Percentiles rank a stretch among this genome's conserved stretches.
phyloP scores from a whole-genome alignment of 2,113 vertebrate genomes.

The Rafetus swinhoei region DNA sequence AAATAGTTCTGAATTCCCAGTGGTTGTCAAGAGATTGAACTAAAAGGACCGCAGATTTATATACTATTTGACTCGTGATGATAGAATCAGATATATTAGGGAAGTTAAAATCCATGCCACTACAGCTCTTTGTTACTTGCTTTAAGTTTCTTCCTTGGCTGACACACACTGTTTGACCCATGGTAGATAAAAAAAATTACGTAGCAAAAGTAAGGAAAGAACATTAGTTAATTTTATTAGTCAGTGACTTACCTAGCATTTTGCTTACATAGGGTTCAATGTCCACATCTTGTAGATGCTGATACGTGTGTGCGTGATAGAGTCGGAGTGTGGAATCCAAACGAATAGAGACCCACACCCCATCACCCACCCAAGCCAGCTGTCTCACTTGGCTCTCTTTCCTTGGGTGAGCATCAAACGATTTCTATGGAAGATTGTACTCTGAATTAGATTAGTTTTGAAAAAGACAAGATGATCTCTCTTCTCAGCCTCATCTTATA shows the following conservation, averaged over 20 bases:
- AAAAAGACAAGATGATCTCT: background rate
- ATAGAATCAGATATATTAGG: background rate
- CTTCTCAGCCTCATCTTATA: background rate
- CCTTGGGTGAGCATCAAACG: slow-evolving; percentile 92
- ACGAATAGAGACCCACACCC: slow-evolving; percentile 93
- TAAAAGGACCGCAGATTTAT: background rate
- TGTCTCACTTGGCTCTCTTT: slow-evolving; percentile 93
- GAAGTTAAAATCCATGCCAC: background rate
- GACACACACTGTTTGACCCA: background rate
- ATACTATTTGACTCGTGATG: background rate
- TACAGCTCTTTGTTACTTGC: background rate
- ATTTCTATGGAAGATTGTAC: slow-evolving; percentile 79
- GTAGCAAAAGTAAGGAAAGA: background rate
- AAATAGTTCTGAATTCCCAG: background rate
- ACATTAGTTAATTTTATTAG: background rate
- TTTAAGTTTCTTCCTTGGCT: background rate
- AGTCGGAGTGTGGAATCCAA: slow-evolving; percentile 92
- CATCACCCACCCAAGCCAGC: slow-evolving; percentile 91
- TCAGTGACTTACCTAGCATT: slow-evolving; percentile 88
- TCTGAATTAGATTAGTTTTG: background rate
- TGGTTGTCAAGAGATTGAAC: background rate
- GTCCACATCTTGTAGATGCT: slow-evolving; percentile 93
- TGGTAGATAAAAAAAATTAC: background rate
- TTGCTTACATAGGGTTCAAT: slow-evolving; percentile 95
- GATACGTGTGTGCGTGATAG: slow-evolving; percentile 91